Percentiles rank a stretch among this genome's conserved stretches.
Conservation (phyloP, 2,888 invertebrate genomes). For the Omphaloscelis lunosa region DNA sequence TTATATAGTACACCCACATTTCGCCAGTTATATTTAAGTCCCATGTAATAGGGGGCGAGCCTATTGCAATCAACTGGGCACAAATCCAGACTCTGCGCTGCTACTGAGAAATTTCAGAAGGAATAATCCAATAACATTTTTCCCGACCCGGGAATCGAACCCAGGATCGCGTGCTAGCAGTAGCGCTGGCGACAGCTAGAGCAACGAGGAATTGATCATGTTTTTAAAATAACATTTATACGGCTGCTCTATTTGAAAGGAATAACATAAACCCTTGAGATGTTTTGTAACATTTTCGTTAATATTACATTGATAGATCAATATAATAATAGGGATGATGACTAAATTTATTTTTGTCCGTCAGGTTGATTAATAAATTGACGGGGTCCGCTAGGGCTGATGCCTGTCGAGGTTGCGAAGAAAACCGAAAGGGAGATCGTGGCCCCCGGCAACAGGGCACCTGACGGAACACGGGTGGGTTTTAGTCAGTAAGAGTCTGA, state of each 20-base stretch:
- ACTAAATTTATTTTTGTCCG: no score
- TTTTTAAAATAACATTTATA: conserved; percentile 2
- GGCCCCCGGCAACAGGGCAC: no score
- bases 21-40: no score
- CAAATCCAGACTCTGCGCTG: background rate
- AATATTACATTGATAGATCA: background rate
- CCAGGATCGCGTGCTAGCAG: background rate
- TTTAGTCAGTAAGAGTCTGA: no score
- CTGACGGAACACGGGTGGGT: no score
- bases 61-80: no score
- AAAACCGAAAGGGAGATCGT: no score
- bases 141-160: no score
- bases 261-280: background rate
- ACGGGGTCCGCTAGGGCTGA: no score
- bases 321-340: background rate
- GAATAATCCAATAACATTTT: background rate
- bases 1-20: background rate
- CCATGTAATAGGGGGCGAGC: no score
- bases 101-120: background rate
- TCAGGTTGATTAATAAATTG: no score
- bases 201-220: background rate
- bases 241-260: background rate
- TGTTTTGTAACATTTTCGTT: conserved; percentile 8
- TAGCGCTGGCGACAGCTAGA: background rate
- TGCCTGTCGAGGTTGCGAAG: no score